Percentiles rank a stretch among this genome's conserved stretches.
Conservation (phyloP, 2,888 invertebrate genomes). For the Aethes cnicana region DNA sequence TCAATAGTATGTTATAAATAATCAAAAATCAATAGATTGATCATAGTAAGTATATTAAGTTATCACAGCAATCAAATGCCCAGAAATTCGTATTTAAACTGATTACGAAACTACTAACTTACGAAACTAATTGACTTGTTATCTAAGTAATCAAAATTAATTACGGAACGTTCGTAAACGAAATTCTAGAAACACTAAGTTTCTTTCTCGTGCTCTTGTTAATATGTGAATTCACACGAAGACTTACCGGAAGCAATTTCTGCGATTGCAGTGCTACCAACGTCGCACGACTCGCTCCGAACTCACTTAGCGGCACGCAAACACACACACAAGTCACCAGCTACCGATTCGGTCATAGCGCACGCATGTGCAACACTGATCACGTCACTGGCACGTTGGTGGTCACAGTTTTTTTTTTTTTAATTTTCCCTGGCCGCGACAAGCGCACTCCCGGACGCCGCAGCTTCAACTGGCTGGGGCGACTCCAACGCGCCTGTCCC, state of each 20-base stretch:
- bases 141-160: not conserved
- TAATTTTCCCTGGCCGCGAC: conserved; percentile 46
- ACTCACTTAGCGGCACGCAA: conserved; percentile 49
- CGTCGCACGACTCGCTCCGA: conserved; percentile 50
- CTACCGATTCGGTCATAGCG: conserved; percentile 52
- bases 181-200: not conserved
- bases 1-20: conserved; percentile 18
- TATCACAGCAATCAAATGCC: no score
- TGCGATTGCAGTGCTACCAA: conserved; percentile 47
- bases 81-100: no score
- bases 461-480: conserved; percentile 79
- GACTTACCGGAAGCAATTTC: conserved; percentile 61
- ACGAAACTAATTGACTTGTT: no score
- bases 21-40: conserved; percentile 13
- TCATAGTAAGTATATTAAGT: no score
- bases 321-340: conserved; percentile 65
- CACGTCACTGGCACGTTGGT: conserved; percentile 73
- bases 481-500: conserved; percentile 77
- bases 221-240: conserved; percentile 57
- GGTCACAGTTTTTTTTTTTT: conserved; percentile 54
- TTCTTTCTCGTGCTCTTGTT: conserved; percentile 37
- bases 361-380: conserved; percentile 60
- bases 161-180: not conserved
- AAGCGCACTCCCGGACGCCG: conserved; percentile 56
- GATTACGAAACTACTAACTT: not conserved